phyloP scores from a whole-genome alignment of 2,888 invertebrate genomes.

The Sericinus montela region DNA sequence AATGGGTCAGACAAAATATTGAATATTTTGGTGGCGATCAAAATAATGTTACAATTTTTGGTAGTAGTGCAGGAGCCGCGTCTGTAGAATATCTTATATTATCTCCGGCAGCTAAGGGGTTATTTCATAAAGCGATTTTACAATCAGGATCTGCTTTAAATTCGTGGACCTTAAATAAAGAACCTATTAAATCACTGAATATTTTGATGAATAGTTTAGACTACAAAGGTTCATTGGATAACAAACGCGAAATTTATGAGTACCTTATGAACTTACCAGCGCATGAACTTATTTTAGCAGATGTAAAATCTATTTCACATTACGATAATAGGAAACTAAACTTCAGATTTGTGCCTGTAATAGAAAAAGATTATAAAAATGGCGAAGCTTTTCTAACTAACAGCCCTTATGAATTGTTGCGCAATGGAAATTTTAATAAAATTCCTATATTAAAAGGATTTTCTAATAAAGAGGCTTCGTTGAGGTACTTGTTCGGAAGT shows the following conservation, averaged over 20 bases:
- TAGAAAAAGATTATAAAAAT: constrained; percentile 43
- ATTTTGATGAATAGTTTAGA: constrained; percentile 34
- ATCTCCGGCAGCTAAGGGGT: constrained; percentile 38
- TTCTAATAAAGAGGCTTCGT: constrained; percentile 61
- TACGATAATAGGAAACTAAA: constrained; percentile 27
- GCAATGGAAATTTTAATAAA: constrained; percentile 43
- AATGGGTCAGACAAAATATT: constrained; percentile 53
- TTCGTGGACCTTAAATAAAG: constrained; percentile 41
- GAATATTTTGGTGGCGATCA: constrained; percentile 44
- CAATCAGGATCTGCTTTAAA: constrained; percentile 50
- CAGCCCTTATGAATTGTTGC: constrained; percentile 53
- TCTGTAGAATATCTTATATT: constrained; percentile 45
- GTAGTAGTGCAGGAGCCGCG: constrained; percentile 46
- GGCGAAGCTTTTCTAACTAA: constrained; percentile 37
- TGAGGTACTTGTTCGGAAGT: constrained; percentile 38
- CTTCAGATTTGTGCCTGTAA: constrained; percentile 45
- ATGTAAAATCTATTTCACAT: constrained; percentile 26
- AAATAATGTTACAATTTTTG: constrained; percentile 48
- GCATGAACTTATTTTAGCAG: constrained; percentile 24
- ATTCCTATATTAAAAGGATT: constrained; percentile 71
- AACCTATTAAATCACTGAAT: constrained; percentile 30
- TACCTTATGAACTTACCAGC: constrained; percentile 30
- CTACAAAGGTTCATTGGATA: constrained; percentile 31
- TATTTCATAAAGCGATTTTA: constrained; percentile 51
- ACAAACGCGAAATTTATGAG: constrained; percentile 31